Percentiles rank a stretch among this genome's conserved stretches.
Conservation (phyloP, 2,888 invertebrate genomes). For the Gastracanthus pulcherrimus region DNA sequence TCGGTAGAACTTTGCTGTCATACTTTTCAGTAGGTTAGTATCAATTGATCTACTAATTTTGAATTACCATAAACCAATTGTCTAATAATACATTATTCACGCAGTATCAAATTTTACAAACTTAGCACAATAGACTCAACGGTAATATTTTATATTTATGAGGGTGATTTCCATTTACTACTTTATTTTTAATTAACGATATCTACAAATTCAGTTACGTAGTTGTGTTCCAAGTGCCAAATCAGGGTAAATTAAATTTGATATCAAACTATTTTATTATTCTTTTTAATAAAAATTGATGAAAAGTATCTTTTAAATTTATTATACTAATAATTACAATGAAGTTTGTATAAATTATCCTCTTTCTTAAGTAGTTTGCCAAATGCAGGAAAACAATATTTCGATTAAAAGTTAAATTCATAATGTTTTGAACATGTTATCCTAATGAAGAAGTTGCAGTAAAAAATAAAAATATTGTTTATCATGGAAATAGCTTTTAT, state of each 20-base stretch:
- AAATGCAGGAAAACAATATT: too few species aligned
- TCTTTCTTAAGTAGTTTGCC: too few species aligned
- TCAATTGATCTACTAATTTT: not conserved
- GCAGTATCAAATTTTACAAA: not conserved
- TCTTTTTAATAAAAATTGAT: not conserved
- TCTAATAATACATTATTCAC: not conserved
- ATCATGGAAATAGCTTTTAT: not conserved
- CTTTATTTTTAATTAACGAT: too few species aligned
- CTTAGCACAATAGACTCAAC: too few species aligned
- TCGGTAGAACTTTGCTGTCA: not conserved
- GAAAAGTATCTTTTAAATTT: not conserved
- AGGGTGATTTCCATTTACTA: too few species aligned
- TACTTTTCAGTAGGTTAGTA: not conserved
- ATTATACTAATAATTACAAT: not conserved
- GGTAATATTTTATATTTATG: not conserved
- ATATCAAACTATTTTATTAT: not conserved
- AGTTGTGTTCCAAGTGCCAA: not conserved
- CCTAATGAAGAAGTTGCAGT: too few species aligned
- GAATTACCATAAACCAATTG: not conserved
- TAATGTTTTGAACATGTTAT: too few species aligned
- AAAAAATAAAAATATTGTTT: not conserved
- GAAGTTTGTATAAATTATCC: not conserved
- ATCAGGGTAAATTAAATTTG: not conserved
- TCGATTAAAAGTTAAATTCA: too few species aligned
- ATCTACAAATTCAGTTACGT: too few species aligned